These are phyloP conservation scores for Acipenser ruthenus DNA, from an alignment of 2,797 vertebrate genomes.

Conservation along the genomic window DNA sequence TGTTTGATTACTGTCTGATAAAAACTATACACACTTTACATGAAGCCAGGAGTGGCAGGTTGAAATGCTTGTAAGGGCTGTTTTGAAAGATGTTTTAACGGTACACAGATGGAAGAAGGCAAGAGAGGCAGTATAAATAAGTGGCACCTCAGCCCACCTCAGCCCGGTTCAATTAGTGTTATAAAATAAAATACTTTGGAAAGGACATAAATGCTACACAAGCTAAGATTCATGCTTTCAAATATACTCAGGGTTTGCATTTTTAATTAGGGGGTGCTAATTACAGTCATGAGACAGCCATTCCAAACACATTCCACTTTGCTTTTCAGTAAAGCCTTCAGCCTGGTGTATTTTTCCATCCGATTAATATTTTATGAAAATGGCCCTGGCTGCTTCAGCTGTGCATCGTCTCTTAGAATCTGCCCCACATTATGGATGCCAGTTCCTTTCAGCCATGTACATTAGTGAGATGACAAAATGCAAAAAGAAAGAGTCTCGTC, in stretches of 20 bases:
- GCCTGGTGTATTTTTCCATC: conserved; percentile 97
- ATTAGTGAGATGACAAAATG: conserved; percentile 92
- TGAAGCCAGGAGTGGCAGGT: not conserved
- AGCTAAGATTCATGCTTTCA: conserved; percentile 97
- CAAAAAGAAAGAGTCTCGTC: conserved; percentile 79
- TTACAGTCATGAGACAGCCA: conserved; percentile 98
- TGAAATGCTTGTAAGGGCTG: conserved; percentile 15
- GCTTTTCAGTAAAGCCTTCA: conserved; percentile 78
- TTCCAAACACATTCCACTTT: conserved; percentile 97
- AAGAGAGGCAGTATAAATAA: conserved; percentile 70
- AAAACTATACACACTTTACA: no score
- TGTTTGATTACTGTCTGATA: no score
- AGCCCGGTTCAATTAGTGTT: conserved; percentile 76
- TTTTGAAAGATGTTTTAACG: conserved; percentile 48
- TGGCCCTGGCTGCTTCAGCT: conserved; percentile 97
- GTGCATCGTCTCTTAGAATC: conserved; percentile 85
- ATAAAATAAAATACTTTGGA: conserved; percentile 98
- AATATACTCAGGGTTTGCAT: conserved; percentile 99
- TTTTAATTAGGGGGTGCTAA: conserved; percentile 99
- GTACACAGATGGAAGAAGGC: conserved; percentile 65
- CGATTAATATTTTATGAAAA: conserved; percentile 99
- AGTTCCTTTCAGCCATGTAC: conserved; percentile 88
- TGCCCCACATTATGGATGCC: conserved; percentile 93
- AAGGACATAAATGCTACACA: conserved; percentile 93
- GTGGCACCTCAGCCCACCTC: conserved; percentile 67